phyloP scores from a whole-genome alignment of 2,113 vertebrate species.

The Glareola pratincola region DNA sequence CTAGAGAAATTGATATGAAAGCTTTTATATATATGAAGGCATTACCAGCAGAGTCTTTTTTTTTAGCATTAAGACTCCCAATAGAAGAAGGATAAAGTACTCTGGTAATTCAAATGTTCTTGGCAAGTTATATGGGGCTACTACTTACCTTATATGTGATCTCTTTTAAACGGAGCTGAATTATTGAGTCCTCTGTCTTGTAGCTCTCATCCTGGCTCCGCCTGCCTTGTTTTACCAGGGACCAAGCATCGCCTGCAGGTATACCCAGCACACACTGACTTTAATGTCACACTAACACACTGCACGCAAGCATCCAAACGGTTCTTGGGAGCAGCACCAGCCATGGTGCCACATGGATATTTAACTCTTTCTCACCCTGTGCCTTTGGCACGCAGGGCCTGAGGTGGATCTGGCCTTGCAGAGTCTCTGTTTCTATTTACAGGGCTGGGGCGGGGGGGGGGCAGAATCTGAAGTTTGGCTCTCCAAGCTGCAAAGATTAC shows the following conservation, averaged over 20 bases:
- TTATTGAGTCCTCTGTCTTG: background rate
- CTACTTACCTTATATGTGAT: background rate
- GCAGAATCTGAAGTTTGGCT: background rate
- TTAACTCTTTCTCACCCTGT: background rate
- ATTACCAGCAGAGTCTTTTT: background rate
- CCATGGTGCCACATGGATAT: background rate
- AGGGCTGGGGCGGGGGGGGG: accelerated
- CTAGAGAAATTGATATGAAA: background rate
- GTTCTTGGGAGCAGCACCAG: background rate
- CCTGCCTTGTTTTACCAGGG: background rate
- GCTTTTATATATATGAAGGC: background rate
- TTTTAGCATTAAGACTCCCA: background rate
- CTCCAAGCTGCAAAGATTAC: background rate
- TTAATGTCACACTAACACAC: background rate
- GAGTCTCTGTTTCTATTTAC: accelerated
- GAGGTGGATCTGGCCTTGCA: background rate
- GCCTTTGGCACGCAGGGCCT: background rate
- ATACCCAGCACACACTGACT: background rate
- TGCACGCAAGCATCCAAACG: background rate
- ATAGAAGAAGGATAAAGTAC: background rate
- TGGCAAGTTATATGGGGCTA: background rate
- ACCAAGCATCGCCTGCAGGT: background rate
- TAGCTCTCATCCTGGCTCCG: background rate
- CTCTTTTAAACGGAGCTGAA: background rate
- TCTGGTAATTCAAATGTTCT: background rate